Conservation (phyloP, 2,113 vertebrate genomes). For the Rhynchomys soricoides region DNA sequence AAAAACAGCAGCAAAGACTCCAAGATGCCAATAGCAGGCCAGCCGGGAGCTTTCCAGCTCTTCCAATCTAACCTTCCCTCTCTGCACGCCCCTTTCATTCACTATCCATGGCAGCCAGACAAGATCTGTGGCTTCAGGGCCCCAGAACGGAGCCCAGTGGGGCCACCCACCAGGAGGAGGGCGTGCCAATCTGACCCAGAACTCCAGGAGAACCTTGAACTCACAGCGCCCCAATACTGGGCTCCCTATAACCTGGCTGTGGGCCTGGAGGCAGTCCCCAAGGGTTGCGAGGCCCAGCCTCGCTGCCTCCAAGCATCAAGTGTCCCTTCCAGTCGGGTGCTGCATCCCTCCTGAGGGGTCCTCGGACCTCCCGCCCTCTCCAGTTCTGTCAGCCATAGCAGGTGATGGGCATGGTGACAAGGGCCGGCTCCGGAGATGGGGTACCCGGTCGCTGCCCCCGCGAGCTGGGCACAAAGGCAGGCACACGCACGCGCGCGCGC, state of each 20-base stretch:
- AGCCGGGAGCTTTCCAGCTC: background rate
- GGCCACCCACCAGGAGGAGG: background rate
- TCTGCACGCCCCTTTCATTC: background rate
- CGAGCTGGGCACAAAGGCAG: constrained; percentile 45
- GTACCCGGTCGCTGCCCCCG: background rate
- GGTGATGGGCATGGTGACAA: background rate
- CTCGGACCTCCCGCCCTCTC: background rate
- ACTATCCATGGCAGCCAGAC: background rate
- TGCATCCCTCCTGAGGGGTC: background rate
- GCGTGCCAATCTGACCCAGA: background rate
- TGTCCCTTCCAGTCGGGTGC: background rate
- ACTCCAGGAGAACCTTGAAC: constrained; percentile 44
- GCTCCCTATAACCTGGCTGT: background rate
- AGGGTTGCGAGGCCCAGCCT: constrained; percentile 55
- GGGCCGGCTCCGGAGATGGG: background rate
- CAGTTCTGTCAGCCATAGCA: background rate
- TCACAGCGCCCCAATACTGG: background rate
- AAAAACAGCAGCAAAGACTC: constrained; percentile 4
- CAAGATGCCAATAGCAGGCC: constrained; percentile 40
- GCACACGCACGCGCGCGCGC: background rate
- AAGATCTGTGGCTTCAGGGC: background rate
- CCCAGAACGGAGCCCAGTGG: background rate
- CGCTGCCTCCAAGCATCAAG: background rate
- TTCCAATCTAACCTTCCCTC: background rate
- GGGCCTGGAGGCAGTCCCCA: constrained; percentile 21